phyloP scores from a whole-genome alignment of 2,113 vertebrate species.

The Actenoides lindsayi region DNA sequence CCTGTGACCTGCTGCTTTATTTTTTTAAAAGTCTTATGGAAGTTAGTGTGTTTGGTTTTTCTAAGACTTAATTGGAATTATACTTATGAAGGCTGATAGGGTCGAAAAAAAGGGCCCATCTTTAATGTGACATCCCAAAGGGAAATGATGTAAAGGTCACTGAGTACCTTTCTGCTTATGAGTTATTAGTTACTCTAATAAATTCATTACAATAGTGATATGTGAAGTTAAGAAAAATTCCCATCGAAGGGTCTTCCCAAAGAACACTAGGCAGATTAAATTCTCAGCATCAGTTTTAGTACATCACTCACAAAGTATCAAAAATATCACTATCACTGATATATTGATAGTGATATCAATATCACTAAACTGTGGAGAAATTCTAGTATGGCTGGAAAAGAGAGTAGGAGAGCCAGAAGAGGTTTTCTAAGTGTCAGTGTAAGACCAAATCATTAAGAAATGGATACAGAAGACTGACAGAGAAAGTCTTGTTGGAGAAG shows the following conservation, averaged over 20 bases:
- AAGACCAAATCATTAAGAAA: neutral
- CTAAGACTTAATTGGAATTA: neutral
- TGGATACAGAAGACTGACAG: neutral
- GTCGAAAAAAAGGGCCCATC: neutral
- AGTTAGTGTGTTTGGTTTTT: neutral
- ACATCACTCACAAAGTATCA: neutral
- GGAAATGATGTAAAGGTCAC: neutral
- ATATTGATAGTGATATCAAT: too few species aligned
- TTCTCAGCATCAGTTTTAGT: neutral
- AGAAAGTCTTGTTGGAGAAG: neutral
- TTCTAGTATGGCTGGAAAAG: neutral
- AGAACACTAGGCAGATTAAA: neutral
- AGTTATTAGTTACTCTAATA: neutral
- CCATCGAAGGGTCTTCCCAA: neutral
- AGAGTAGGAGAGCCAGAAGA: neutral
- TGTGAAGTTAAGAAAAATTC: neutral
- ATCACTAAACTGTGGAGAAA: neutral
- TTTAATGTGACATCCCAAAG: neutral
- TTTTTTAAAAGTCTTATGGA: neutral
- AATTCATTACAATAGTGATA: neutral
- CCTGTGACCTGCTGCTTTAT: neutral
- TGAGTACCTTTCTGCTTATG: neutral
- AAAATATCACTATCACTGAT: neutral
- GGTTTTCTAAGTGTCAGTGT: fast-evolving
- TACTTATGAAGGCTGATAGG: neutral